Conservation (phyloP, 2,888 invertebrate species). For the Ashinkailepas kermadecensis region DNA sequence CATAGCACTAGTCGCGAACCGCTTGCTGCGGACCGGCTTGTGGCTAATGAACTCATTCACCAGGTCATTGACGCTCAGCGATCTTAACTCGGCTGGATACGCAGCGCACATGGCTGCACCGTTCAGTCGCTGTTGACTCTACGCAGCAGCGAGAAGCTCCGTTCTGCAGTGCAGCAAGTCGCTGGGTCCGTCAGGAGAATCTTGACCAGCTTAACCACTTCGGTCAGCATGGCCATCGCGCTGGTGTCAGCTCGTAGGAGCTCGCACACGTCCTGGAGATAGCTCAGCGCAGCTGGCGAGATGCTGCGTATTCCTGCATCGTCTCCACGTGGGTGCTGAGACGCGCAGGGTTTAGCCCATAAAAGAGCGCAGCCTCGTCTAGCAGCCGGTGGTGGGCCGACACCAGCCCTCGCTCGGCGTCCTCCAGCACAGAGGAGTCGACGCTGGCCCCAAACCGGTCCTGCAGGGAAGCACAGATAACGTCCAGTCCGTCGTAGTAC, state of each 20-base stretch:
- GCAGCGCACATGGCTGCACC: too few relatives aligned
- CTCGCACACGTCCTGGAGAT: too few relatives aligned
- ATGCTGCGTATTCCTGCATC: background rate
- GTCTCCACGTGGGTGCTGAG: background rate
- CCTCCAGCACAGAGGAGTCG: background rate
- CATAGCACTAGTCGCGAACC: background rate
- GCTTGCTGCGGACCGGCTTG: too few relatives aligned
- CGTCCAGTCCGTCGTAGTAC: background rate
- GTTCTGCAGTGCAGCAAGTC: too few relatives aligned
- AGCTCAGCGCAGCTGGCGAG: too few relatives aligned
- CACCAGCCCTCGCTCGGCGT: background rate
- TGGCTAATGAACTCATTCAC: background rate
- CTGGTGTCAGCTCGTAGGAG: too few relatives aligned
- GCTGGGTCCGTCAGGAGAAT: too few relatives aligned
- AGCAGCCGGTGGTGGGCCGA: background rate
- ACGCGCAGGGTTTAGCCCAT: background rate
- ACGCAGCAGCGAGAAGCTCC: too few relatives aligned
- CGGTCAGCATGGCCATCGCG: too few relatives aligned
- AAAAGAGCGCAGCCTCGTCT: background rate
- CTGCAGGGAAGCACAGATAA: background rate
- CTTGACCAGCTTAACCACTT: too few relatives aligned
- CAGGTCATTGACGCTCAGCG: background rate
- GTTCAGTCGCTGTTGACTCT: too few relatives aligned
- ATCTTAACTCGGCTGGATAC: background rate
- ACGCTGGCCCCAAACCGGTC: background rate